Conservation (phyloP, 1,140 invertebrate species). For the Orius insidiosus region DNA sequence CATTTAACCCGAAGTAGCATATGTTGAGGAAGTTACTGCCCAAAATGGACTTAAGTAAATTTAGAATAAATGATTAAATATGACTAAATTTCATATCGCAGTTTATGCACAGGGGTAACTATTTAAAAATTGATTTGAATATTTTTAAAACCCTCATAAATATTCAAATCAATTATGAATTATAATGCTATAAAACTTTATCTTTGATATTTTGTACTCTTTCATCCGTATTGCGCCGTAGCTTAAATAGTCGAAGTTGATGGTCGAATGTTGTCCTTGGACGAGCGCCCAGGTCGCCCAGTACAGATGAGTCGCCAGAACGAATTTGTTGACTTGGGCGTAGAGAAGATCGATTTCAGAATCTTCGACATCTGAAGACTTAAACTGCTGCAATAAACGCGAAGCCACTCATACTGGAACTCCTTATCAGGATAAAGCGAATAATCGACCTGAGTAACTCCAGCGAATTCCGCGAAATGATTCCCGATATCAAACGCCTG, state of each 20-base stretch:
- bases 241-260: slow-evolving; percentile 69
- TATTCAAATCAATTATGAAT: no score
- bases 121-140: no score
- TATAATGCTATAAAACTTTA: no score
- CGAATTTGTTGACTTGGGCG: slow-evolving; percentile 61
- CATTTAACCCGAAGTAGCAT: no score
- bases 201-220: no score
- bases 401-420: slow-evolving; percentile 69
- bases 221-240: no score
- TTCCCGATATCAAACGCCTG: slow-evolving; percentile 94
- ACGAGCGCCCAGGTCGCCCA: slow-evolving; percentile 89
- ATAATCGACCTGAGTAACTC: slow-evolving; percentile 56
- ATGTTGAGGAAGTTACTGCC: no score
- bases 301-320: slow-evolving; percentile 66
- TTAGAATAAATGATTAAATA: no score
- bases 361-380: slow-evolving; percentile 26
- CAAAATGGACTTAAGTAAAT: no score
- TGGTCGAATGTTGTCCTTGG: slow-evolving; percentile 74
- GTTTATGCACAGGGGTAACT: no score
- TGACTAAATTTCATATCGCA: no score
- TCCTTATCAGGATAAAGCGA: slow-evolving; percentile 58
- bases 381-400: slow-evolving; percentile 51
- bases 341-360: slow-evolving; percentile 50
- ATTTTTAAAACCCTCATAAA: no score
- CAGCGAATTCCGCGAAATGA: slow-evolving; percentile 95